These are phyloP conservation scores for Idaea biselata DNA, from an alignment of 2,888 invertebrate genomes.

Conservation along the genomic window DNA sequence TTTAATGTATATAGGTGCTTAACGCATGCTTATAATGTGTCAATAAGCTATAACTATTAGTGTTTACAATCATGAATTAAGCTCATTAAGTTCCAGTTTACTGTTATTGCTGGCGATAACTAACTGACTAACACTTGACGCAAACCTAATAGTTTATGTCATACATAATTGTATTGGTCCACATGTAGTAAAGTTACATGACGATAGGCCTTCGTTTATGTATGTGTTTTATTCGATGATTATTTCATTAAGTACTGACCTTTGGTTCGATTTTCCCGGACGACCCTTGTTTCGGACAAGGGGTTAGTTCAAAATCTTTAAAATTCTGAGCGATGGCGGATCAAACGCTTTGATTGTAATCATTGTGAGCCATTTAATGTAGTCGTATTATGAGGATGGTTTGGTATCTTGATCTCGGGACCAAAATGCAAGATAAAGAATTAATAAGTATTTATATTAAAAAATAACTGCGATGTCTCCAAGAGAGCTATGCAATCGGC, in stretches of 20 bases:
- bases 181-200: slow-evolving; percentile 4
- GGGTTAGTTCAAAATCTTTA: too few relatives aligned
- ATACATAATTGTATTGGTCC: background rate
- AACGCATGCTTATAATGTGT: background rate
- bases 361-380: too few relatives aligned
- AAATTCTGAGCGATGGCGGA: too few relatives aligned
- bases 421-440: background rate
- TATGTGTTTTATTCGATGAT: background rate
- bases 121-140: background rate
- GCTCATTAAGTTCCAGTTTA: slow-evolving; percentile 29
- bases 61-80: slow-evolving; percentile 23
- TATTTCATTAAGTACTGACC: too few relatives aligned
- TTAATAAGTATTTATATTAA: background rate
- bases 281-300: too few relatives aligned
- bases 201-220: background rate
- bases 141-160: background rate
- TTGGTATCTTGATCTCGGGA: too few relatives aligned
- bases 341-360: too few relatives aligned
- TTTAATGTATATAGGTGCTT: background rate
- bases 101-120: slow-evolving; percentile 18
- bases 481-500: background rate
- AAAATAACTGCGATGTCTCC: background rate
- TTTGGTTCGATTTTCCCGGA: too few relatives aligned
- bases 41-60: background rate
- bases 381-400: too few relatives aligned